These are phyloP conservation scores for Laticauda laticaudata DNA, from an alignment of 2,113 vertebrate genomes.

Conservation along the genomic window DNA sequence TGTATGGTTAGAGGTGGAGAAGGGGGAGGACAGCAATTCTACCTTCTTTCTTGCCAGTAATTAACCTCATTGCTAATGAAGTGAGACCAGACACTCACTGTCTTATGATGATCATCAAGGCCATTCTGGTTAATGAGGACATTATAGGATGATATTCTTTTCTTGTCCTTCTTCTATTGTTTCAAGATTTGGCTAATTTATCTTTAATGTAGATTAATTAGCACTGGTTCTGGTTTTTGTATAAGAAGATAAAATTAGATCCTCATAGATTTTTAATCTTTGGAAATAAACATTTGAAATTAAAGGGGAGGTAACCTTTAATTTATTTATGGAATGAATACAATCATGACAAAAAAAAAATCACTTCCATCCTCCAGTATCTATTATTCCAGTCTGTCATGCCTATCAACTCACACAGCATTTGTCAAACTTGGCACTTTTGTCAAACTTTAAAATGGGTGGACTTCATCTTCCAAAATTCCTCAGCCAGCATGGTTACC, in stretches of 20 bases:
- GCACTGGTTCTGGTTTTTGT: slow-evolving; percentile 14
- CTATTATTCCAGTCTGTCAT: background rate
- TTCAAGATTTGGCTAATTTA: slow-evolving; percentile 65
- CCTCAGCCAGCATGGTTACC: background rate
- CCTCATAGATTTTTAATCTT: background rate
- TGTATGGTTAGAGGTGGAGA: background rate
- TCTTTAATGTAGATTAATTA: slow-evolving; percentile 64
- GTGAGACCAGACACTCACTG: slow-evolving; percentile 58
- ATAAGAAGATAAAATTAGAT: background rate
- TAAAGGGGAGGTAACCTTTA: background rate
- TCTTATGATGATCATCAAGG: slow-evolving; percentile 48
- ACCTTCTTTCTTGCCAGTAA: slow-evolving; percentile 53
- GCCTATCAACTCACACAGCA: background rate
- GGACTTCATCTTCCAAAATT: background rate
- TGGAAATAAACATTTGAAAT: background rate
- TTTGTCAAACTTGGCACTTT: too few relatives aligned
- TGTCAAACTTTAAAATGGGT: background rate
- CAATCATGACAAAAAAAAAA: too few relatives aligned
- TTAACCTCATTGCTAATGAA: slow-evolving; percentile 69
- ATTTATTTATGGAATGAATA: background rate
- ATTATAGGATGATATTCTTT: slow-evolving; percentile 54
- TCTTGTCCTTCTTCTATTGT: slow-evolving; percentile 54
- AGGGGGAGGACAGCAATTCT: slow-evolving; percentile 38
- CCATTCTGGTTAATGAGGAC: slow-evolving; percentile 64
- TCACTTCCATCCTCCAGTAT: background rate